Evolutionary conservation across 2,888 invertebrate genomes (phyloP), one percentile per base, ranked within the genome.

Genomic region (Pelosia muscerda): DNA sequence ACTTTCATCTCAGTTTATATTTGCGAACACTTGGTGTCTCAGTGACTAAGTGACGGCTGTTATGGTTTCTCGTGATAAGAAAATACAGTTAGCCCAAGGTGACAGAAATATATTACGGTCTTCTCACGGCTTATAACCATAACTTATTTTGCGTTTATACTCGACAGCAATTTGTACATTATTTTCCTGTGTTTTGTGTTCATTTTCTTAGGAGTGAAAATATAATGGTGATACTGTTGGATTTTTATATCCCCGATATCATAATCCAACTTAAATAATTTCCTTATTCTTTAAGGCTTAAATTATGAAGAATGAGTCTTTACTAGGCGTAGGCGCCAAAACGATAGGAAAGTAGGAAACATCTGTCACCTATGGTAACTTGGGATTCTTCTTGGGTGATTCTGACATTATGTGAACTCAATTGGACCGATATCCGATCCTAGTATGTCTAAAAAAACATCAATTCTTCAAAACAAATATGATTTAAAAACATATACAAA

Each of bases 21-120:
- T 76, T 72, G 75, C 72, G 65, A 62, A 72, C 72, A 68, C 75
- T 78, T 71, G 72, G 57, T 69, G 71, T 78, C 64, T 66, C 66
- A 23, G 26, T 66, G 54, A 73, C 71, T 77, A 77, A 77, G 78
- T 73, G 76, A 56, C 34, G 26, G 59, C 65, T 68, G 65, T 71
- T 75, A 73, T 71, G 68, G 71, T 71, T 75, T 65, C 38, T 42
- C 59, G 54, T 66, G 69, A 69, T 69, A 69, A 69, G 67, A 76
- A 75, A 72, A 76, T 70, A 69, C 69, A 69, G 66, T 69, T 69
- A 69, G 66, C 63, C 28, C 31, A 66, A 69, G 65, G 63, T 66
- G 69, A 69, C 69, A 69, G 28, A 69, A 69, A 69, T 65, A 15
- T 59, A 69, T 65, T 63, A 66, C 66, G 69, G 69, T 69, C 58